phyloP scores from a whole-genome alignment of 2,113 vertebrate genomes.

The Semnornis frantzii region DNA sequence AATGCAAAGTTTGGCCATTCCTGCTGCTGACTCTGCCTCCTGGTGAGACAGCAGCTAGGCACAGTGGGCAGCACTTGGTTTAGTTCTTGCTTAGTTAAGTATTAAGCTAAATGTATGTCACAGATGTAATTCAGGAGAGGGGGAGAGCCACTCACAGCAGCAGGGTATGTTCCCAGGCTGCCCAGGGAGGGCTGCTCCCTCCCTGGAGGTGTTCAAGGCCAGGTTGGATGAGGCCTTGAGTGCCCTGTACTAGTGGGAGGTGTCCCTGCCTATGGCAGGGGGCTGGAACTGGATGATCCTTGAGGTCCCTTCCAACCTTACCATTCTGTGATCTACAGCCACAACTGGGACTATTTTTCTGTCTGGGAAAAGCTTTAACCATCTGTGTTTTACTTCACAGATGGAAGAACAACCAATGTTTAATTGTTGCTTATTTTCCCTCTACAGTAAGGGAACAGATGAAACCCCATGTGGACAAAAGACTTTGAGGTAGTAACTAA shows the following conservation, averaged over 20 bases:
- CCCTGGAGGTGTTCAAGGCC: too few species aligned
- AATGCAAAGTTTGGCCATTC: background rate
- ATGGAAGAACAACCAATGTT: background rate
- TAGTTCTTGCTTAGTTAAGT: background rate
- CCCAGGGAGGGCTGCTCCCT: too few species aligned
- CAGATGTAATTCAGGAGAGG: accelerated
- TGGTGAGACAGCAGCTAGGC: background rate
- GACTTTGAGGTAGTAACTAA: background rate
- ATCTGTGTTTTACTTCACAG: accelerated
- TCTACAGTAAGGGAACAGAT: background rate
- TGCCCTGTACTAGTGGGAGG: too few species aligned
- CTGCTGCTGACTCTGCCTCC: background rate
- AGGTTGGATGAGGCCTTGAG: too few species aligned
- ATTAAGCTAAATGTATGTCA: background rate
- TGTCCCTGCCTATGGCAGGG: too few species aligned
- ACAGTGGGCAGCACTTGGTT: background rate
- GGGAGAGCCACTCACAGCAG: background rate
- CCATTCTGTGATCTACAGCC: background rate
- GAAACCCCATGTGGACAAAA: background rate
- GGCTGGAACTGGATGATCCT: too few species aligned
- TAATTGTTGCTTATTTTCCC: background rate
- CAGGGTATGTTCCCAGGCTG: too few species aligned
- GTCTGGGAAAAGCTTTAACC: background rate
- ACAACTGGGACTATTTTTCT: background rate
- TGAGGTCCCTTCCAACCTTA: too few species aligned